These are phyloP conservation scores for Psephotus haematonotus DNA, from an alignment of 2,113 vertebrate species.

Conservation along the genomic window DNA sequence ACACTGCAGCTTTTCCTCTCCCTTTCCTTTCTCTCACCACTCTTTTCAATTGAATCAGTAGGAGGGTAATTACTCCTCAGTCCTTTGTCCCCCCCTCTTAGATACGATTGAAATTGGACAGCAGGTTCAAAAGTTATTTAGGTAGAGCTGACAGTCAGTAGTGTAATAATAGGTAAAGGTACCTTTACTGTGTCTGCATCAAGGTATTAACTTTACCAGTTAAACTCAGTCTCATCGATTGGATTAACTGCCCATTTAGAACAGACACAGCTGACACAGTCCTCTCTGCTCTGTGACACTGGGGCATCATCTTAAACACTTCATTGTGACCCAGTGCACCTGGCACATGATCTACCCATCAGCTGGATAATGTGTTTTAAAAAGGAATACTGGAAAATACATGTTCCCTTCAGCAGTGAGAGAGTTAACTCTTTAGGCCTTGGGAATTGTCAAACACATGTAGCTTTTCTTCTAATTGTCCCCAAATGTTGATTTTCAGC, in stretches of 20 bases:
- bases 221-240: background rate
- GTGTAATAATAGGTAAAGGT: background rate
- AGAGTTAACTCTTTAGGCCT: background rate
- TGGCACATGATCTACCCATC: background rate
- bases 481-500: background rate
- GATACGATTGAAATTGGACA: background rate
- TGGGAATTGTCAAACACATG: background rate
- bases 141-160: background rate
- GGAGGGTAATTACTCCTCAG: background rate
- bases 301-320: background rate
- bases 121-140: background rate
- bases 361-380: background rate
- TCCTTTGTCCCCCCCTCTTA: background rate
- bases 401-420: background rate
- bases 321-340: background rate
- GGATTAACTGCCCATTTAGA: background rate
- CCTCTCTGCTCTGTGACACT: background rate
- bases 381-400: background rate
- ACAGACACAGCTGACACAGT: background rate
- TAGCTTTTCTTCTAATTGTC: background rate
- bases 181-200: background rate
- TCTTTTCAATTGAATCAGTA: background rate
- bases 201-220: background rate
- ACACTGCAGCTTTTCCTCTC: background rate
- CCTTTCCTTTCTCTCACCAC: background rate